Evolutionary conservation across 2,113 vertebrate genomes (phyloP).

Genomic region (Tupaia chinensis): DNA sequence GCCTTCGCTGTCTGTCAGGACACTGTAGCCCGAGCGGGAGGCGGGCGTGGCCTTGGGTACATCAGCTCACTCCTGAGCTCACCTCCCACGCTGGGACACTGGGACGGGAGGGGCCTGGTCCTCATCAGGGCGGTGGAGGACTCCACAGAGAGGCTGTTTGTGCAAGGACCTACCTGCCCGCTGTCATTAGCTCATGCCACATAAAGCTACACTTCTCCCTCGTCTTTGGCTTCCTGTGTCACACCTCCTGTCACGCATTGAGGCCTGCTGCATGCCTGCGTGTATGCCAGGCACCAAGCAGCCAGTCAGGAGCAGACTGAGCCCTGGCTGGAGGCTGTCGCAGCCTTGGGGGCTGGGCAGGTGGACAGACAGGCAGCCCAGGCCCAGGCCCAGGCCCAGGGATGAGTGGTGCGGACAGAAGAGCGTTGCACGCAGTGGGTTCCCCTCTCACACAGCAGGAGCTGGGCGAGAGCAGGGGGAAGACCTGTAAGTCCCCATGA

Average conservation of each 20-base stretch:
- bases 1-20: neutral
- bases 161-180: neutral
- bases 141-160: neutral
- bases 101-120: neutral
- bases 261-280: neutral
- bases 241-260: neutral
- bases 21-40: neutral
- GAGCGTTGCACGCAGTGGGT: too few species aligned
- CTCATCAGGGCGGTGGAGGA: neutral
- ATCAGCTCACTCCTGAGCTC: neutral
- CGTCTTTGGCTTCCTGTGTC: neutral
- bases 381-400: neutral
- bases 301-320: neutral
- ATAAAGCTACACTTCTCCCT: neutral
- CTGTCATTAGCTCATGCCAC: neutral
- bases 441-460: neutral
- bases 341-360: neutral
- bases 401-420: neutral
- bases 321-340: neutral
- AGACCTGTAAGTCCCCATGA: too few species aligned
- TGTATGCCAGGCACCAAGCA: too few species aligned
- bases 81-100: neutral
- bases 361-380: neutral
- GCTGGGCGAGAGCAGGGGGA: too few species aligned
- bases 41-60: neutral